Base-by-base conservation (phyloP, 2,113 vertebrate genomes). In the Saccopteryx bilineata region DNA sequence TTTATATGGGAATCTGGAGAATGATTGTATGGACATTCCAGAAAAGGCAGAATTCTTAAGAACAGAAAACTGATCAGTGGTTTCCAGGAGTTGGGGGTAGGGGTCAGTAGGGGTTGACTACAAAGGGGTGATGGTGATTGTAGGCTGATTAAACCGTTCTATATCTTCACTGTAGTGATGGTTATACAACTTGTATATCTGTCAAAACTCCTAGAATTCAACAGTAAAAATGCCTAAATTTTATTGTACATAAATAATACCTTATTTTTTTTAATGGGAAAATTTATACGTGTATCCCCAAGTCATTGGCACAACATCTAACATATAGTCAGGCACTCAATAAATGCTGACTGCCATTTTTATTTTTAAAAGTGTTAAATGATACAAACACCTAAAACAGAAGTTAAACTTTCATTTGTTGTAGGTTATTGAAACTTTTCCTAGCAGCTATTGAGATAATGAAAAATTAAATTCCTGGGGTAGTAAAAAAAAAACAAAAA, bases 371-470 rank as follows among this genome's bases (percentile, higher is more conserved):
- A 82, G 28, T 33, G 4, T 84, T 80, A 71, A 79, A 23, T 76
- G 26, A 94, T 26, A 79, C 9, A 66, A 58, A 61, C 28, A 68
- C 8, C 52, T 56, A 46, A 31, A 80, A 66, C 7, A 75, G 76
- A 78, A 74, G 54, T 56, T 93, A n/a, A 76, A 75, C 78, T 84
- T 84, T 46, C 17, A 72, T 66, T 92, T 39, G 54, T 75, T 74
- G 19, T 26, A 74, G 46, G 17, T 87, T 90, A 86, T 63, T 54
- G 17, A 84, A 65, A 60, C 21, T 66, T 81, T 74, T 15, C 33
- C 31, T 80, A 75, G 19, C 9, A 80, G 23, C 46, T 71, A 60
- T 23, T n/a, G 60, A 87, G 13, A 69, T 89, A 17, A 76, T 46
- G 26, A 93, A 39, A 87, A 83, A 52, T 80, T 79, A 87, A 83